phyloP scores from a whole-genome alignment of 2,113 vertebrate species.

The Myotis brandtii region DNA sequence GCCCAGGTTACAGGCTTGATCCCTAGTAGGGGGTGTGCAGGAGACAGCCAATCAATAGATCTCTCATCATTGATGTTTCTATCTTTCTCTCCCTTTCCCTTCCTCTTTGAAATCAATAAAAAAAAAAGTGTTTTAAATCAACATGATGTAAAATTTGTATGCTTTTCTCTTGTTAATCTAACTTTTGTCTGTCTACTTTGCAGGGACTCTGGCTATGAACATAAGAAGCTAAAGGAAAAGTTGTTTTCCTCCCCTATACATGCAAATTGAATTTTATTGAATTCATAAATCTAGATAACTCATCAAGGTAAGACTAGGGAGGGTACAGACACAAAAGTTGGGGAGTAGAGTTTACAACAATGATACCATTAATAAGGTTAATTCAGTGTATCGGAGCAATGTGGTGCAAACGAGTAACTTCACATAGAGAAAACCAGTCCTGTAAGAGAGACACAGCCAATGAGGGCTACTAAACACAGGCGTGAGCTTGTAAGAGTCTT shows the following conservation, averaged over 20 bases:
- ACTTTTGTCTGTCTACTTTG: neutral
- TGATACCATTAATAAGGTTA: neutral
- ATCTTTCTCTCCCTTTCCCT: too few relatives aligned
- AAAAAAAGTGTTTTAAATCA: neutral
- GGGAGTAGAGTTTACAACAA: neutral
- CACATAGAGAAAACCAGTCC: neutral
- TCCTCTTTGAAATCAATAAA: too few relatives aligned
- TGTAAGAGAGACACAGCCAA: neutral
- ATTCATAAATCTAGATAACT: neutral
- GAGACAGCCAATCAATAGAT: too few relatives aligned
- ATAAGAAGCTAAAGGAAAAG: neutral
- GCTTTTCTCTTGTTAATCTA: neutral
- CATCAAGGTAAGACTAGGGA: neutral
- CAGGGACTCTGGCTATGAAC: neutral
- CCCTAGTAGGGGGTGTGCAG: too few relatives aligned
- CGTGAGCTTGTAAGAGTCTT: neutral
- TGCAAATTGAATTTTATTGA: neutral
- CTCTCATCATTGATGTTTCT: too few relatives aligned
- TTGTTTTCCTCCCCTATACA: neutral
- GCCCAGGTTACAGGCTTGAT: too few relatives aligned
- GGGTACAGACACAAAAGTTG: neutral
- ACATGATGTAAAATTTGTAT: neutral
- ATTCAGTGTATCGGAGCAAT: neutral
- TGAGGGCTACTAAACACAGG: neutral
- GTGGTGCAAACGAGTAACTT: neutral